phyloP scores from a whole-genome alignment of 2,113 vertebrate species.

The Callorhinus ursinus region DNA sequence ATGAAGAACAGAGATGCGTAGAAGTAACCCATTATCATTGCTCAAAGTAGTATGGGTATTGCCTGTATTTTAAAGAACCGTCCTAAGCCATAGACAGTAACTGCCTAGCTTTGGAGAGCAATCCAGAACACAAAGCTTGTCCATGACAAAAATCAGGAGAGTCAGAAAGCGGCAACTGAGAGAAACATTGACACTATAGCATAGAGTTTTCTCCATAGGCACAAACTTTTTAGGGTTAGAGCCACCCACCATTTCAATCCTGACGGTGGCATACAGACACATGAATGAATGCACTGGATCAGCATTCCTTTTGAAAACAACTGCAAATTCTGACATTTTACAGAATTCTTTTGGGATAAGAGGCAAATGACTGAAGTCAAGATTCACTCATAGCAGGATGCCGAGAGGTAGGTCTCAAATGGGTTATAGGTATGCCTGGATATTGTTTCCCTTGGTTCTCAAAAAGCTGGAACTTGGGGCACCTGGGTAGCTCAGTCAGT shows the following conservation, averaged over 20 bases:
- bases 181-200: not conserved
- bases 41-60: not conserved
- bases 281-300: not conserved
- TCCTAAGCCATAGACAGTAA: not conserved
- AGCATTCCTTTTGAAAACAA: conserved; percentile 34
- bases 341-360: not conserved
- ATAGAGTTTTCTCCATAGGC: not conserved
- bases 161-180: not conserved
- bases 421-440: not conserved
- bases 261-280: not conserved
- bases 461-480: not conserved
- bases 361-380: not conserved
- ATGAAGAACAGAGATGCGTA: not conserved
- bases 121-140: not conserved
- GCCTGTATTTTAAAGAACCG: not conserved
- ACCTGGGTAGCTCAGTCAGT: not conserved
- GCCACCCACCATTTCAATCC: not conserved
- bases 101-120: not conserved
- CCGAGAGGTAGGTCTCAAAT: conserved; percentile 1
- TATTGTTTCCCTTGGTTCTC: not conserved
- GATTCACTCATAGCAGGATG: not conserved
- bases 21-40: not conserved
- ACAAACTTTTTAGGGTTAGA: not conserved
- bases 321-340: conserved; percentile 1
- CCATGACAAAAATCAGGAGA: not conserved